A percentile compares a stretch with the other conserved stretches of the same genome.
These are phyloP conservation scores for Diaphora mendica DNA, from an alignment of 2,888 invertebrate species.

Conservation along the genomic window DNA sequence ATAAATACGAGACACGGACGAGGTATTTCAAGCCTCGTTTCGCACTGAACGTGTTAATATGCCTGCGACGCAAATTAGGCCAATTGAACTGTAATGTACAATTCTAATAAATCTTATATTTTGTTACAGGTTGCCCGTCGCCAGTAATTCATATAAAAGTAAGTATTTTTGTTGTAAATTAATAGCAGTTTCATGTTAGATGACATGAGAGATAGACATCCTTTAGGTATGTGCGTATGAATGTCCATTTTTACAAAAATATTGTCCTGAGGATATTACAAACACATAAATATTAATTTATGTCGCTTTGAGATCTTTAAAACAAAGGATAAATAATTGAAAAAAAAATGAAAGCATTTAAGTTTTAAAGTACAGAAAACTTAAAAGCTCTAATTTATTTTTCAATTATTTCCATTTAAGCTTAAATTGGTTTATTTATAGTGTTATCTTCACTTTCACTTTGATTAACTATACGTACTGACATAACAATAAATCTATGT, in stretches of 20 bases:
- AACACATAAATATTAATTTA: neutral
- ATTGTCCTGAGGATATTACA: neutral
- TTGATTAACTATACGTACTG: neutral
- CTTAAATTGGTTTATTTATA: too few relatives aligned
- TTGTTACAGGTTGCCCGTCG: constrained; percentile 43
- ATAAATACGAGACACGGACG: too few relatives aligned
- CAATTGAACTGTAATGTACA: neutral
- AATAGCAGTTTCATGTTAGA: constrained; percentile 36
- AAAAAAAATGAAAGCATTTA: too few relatives aligned
- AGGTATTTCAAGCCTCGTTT: too few relatives aligned
- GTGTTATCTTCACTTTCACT: too few relatives aligned
- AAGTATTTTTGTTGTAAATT: constrained; percentile 27
- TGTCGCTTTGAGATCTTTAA: too few relatives aligned
- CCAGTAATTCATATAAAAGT: constrained; percentile 37
- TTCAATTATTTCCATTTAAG: too few relatives aligned
- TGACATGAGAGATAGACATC: too few relatives aligned
- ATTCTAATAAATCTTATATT: constrained; percentile 21
- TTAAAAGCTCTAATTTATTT: too few relatives aligned
- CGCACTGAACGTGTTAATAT: too few relatives aligned
- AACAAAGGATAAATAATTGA: too few relatives aligned
- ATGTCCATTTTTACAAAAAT: constrained; percentile 30
- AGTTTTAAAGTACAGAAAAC: too few relatives aligned
- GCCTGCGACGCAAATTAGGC: neutral
- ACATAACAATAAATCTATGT: neutral
- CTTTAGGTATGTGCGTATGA: constrained; percentile 36